These are phyloP conservation scores for Hozukius guyotensis DNA, from an alignment of 2,797 vertebrate genomes.

Conservation along the genomic window DNA sequence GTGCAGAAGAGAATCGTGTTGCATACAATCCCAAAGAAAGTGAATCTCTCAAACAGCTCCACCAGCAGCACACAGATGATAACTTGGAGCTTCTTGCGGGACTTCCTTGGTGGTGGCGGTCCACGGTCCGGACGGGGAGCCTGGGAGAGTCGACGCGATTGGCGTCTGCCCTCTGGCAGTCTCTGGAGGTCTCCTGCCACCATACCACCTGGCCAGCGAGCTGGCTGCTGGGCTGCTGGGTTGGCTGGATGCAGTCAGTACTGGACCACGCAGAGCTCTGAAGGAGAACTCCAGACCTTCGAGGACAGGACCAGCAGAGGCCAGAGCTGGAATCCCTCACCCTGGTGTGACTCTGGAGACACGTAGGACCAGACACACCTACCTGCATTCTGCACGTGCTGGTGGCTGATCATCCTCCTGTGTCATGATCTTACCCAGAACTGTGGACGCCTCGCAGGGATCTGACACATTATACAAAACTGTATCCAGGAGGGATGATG, in stretches of 20 bases:
- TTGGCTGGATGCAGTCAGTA: neutral
- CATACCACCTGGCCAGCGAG: slow-evolving; percentile 66
- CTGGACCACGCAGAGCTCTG: neutral
- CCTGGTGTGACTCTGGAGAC: slow-evolving; percentile 67
- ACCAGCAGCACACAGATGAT: slow-evolving; percentile 90
- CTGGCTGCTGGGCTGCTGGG: slow-evolving; percentile 45
- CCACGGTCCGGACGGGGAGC: slow-evolving; percentile 17
- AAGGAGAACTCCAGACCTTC: neutral
- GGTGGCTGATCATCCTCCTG: slow-evolving; percentile 12
- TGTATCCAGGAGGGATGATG: slow-evolving; percentile 14
- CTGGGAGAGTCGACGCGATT: slow-evolving; percentile 27
- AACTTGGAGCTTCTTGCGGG: slow-evolving; percentile 84
- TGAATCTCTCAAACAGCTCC: slow-evolving; percentile 92
- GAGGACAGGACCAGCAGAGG: slow-evolving; percentile 32
- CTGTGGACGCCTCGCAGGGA: slow-evolving; percentile 30
- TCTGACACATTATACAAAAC: slow-evolving; percentile 41
- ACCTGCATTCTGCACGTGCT: slow-evolving; percentile 51
- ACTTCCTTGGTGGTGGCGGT: slow-evolving; percentile 33
- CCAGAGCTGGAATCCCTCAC: slow-evolving; percentile 84
- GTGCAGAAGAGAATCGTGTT: slow-evolving; percentile 96
- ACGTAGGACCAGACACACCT: slow-evolving; percentile 31
- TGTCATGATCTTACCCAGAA: slow-evolving; percentile 54
- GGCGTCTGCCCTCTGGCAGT: slow-evolving; percentile 32
- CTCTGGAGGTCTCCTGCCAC: slow-evolving; percentile 52
- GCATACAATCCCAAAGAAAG: slow-evolving; percentile 93